Evolutionary conservation across 2,113 vertebrate genomes (phyloP).

Genomic region (Odobenus rosmarus): DNA sequence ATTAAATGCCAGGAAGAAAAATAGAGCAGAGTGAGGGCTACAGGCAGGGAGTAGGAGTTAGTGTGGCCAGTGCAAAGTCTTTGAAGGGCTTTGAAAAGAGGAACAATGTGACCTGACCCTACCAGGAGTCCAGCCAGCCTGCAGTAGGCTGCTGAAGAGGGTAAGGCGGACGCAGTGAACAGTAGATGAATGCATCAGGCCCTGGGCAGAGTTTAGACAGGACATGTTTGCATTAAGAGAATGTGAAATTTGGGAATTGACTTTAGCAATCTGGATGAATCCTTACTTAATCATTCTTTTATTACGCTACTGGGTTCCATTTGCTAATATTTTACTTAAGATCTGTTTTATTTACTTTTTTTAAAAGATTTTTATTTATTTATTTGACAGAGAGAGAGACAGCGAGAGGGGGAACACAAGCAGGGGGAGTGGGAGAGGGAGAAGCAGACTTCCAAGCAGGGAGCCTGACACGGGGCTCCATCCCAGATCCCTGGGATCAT

Average conservation of each 20-base stretch:
- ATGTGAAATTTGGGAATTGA: background rate
- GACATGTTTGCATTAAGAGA: background rate
- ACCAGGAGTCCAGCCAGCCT: background rate
- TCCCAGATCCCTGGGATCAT: too few relatives aligned
- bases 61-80: background rate
- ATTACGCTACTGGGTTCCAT: background rate
- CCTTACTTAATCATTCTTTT: conserved; percentile 2
- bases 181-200: background rate
- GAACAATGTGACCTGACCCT: background rate
- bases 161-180: background rate
- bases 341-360: background rate
- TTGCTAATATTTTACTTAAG: background rate
- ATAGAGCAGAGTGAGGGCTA: background rate
- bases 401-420: too few relatives aligned
- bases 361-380: too few relatives aligned
- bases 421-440: too few relatives aligned
- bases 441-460: too few relatives aligned
- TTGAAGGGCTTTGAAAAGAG: background rate
- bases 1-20: background rate
- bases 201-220: background rate
- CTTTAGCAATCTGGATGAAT: background rate
- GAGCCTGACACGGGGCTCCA: too few relatives aligned
- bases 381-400: too few relatives aligned
- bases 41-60: background rate
- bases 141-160: background rate